phyloP scores from a whole-genome alignment of 2,113 vertebrate genomes.

The Lepidothrix coronata region DNA sequence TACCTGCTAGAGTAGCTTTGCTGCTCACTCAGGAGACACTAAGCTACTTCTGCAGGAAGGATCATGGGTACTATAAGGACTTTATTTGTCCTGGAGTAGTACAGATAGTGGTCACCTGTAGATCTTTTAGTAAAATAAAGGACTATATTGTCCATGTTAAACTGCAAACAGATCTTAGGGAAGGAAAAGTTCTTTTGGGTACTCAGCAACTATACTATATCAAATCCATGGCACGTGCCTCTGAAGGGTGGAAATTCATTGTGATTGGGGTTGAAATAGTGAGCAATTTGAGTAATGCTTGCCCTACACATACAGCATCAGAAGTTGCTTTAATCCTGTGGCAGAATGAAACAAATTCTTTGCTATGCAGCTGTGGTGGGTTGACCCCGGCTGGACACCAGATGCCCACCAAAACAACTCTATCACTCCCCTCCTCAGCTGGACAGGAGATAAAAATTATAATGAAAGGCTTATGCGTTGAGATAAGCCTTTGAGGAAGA shows the following conservation, averaged over 20 bases:
- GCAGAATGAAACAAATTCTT: background rate
- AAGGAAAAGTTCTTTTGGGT: background rate
- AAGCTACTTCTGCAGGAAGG: background rate
- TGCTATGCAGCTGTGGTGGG: background rate
- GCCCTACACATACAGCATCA: background rate
- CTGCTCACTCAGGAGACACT: background rate
- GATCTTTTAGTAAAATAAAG: background rate
- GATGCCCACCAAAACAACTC: background rate
- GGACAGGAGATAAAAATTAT: background rate
- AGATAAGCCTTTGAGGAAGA: background rate
- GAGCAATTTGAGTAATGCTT: background rate
- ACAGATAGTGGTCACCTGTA: background rate
- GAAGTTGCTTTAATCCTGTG: background rate
- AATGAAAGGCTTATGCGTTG: background rate
- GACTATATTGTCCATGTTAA: background rate
- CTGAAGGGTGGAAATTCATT: background rate
- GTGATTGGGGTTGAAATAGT: background rate
- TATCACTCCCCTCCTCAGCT: background rate
- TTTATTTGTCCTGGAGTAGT: background rate
- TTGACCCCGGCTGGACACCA: background rate
- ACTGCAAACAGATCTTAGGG: background rate
- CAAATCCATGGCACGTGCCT: background rate
- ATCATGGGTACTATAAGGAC: background rate
- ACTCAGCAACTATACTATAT: background rate
- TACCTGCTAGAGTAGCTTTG: background rate